These are phyloP conservation scores for Punctoribates punctum DNA, from an alignment of 2,888 invertebrate species.

Conservation along the genomic window DNA sequence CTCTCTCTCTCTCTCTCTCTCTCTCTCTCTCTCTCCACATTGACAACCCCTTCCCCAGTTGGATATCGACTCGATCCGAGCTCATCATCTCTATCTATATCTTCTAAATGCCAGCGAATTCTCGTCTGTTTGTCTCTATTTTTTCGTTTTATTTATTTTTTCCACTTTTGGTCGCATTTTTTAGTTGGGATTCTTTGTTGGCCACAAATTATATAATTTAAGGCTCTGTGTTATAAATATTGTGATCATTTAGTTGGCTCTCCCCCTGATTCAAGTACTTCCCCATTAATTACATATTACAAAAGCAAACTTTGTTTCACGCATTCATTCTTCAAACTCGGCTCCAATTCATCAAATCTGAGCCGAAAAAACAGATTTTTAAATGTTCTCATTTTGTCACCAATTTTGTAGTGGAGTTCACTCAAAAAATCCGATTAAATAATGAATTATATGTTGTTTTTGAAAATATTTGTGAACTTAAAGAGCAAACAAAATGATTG, in stretches of 20 bases:
- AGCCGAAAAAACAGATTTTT: neutral
- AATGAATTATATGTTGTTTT: too few species aligned
- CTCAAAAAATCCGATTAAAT: too few species aligned
- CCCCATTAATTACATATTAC: neutral
- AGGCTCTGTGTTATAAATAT: neutral
- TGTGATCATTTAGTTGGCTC: neutral
- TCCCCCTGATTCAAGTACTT: neutral
- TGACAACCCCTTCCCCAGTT: conserved; percentile 11
- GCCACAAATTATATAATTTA: too few species aligned
- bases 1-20: neutral
- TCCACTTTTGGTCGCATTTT: neutral
- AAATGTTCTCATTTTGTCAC: neutral
- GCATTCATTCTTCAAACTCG: neutral
- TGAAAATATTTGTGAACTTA: too few species aligned
- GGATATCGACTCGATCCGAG: conserved; percentile 25
- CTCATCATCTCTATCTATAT: conserved; percentile 22
- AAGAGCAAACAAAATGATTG: too few species aligned
- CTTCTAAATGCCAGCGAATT: neutral
- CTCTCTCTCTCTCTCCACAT: neutral
- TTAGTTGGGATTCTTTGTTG: too few species aligned
- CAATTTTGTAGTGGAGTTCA: too few species aligned
- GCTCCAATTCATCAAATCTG: neutral
- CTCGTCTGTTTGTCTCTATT: neutral
- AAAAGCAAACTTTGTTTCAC: neutral
- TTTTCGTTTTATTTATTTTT: neutral